These are phyloP conservation scores for Ciona savignyi DNA, from an alignment of 23 tunicate genomes.

Conservation along the genomic window DNA sequence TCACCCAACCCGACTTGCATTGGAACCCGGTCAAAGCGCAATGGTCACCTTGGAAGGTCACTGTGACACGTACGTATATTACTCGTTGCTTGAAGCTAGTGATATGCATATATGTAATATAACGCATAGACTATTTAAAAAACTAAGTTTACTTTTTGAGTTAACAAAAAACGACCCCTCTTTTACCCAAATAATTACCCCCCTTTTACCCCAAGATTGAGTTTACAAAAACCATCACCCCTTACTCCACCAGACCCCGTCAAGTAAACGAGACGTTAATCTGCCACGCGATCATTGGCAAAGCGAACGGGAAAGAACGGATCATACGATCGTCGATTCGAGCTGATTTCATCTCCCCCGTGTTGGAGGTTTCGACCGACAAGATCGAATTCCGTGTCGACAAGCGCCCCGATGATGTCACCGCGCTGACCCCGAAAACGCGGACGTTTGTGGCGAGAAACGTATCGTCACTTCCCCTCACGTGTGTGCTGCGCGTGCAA, in stretches of 20 bases:
- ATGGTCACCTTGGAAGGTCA: slow-evolving; percentile 72
- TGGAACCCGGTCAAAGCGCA: slow-evolving; percentile 62
- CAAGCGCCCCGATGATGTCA: slow-evolving; percentile 69
- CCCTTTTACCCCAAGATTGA: no score
- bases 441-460: slow-evolving; percentile 55
- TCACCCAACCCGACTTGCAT: slow-evolving; percentile 46
- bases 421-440: slow-evolving; percentile 56
- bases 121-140: no score
- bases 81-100: background rate
- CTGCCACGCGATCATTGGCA: slow-evolving; percentile 94
- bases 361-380: slow-evolving; percentile 49
- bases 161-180: no score
- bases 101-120: no score
- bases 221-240: no score
- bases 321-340: slow-evolving; percentile 39
- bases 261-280: slow-evolving; percentile 68
- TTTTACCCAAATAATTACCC: no score
- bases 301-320: slow-evolving; percentile 84
- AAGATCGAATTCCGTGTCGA: slow-evolving; percentile 62
- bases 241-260: slow-evolving; percentile 68
- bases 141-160: no score
- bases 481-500: slow-evolving; percentile 58
- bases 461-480: slow-evolving; percentile 78
- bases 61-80: slow-evolving; percentile 37
- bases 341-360: slow-evolving; percentile 85